Evolutionary conservation across 2,113 vertebrate genomes (phyloP).

Genomic region (Oxyura jamaicensis): DNA sequence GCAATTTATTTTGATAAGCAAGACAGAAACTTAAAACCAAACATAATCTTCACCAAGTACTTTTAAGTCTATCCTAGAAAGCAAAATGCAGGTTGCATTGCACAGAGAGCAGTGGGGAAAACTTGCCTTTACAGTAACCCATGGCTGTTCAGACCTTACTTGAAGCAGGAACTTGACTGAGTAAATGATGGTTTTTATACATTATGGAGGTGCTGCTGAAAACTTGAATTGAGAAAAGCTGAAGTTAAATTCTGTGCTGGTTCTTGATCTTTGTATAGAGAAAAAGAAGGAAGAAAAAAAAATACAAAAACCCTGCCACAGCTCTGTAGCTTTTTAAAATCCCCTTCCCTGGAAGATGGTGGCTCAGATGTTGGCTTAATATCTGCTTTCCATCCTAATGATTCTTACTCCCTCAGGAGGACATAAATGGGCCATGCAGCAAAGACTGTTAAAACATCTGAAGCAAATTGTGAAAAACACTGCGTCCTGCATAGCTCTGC

Average conservation of each 20-base stretch:
- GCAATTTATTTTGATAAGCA: neutral
- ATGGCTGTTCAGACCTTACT: neutral
- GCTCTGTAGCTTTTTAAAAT: neutral
- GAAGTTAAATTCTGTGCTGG: neutral
- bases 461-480: neutral
- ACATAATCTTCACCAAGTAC: neutral
- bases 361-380: neutral
- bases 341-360: neutral
- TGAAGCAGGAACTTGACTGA: neutral
- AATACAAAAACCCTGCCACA: neutral
- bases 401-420: neutral
- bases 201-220: neutral
- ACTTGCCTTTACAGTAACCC: neutral
- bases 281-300: neutral
- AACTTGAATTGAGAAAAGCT: neutral
- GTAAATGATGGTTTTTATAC: neutral
- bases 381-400: neutral
- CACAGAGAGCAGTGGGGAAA: neutral
- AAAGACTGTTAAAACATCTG: neutral
- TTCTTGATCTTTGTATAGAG: neutral
- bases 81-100: neutral
- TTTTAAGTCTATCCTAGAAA: neutral
- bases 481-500: neutral
- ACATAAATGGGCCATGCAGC: neutral
- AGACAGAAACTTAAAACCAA: neutral